Evolutionary conservation across 2,888 invertebrate genomes (phyloP).

Genomic region (Geophilus truncorum): DNA sequence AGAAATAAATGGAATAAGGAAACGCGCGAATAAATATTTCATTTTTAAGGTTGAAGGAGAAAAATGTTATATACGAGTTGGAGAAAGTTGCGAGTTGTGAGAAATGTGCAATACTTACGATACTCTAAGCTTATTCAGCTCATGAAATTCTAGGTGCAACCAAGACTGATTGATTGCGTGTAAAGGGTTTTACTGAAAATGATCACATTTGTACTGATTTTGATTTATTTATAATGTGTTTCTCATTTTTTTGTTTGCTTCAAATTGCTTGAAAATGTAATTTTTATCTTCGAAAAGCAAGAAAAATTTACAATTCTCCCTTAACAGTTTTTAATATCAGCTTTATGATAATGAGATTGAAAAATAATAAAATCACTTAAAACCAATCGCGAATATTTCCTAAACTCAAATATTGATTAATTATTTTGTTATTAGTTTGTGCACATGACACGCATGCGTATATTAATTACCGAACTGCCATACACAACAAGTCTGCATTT

Average conservation of each 20-base stretch:
- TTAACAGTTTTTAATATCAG: not conserved
- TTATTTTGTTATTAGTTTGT: slow-evolving; percentile 24
- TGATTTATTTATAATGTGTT: slow-evolving; percentile 5
- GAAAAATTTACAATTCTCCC: not conserved
- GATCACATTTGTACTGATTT: not conserved
- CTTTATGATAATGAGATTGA: not conserved
- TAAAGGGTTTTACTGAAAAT: not conserved
- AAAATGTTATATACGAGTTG: not conserved
- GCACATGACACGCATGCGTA: slow-evolving; percentile 19
- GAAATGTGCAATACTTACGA: not conserved
- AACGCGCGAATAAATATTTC: not conserved
- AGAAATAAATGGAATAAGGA: not conserved
- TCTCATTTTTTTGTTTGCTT: not conserved
- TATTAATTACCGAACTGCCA: slow-evolving; percentile 13
- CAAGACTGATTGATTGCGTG: slow-evolving; percentile 12
- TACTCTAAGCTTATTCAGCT: slow-evolving; percentile 4
- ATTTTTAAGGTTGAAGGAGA: not conserved
- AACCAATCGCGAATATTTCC: not conserved
- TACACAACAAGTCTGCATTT: not conserved
- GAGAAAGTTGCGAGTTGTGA: not conserved
- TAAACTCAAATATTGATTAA: slow-evolving; percentile 7
- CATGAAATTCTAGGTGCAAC: slow-evolving; percentile 3
- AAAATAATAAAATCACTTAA: not conserved
- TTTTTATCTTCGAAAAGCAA: not conserved
- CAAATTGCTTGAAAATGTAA: not conserved